Base-by-base conservation (phyloP, 37 sponge, comb jelly and placozoan genomes). In the Beroe forskalii region DNA sequence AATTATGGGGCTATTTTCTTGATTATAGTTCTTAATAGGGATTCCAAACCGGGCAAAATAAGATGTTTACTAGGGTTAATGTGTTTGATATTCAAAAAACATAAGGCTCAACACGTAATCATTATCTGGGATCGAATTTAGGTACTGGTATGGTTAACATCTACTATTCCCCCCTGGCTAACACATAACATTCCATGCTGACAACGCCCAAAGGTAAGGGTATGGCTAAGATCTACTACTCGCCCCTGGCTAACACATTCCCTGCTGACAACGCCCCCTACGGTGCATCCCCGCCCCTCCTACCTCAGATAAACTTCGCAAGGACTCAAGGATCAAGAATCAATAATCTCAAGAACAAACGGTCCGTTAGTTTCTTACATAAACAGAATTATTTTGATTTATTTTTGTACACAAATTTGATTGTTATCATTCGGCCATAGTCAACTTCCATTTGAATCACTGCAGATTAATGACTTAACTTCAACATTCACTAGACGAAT, bases 161-260 rank as follows among this genome's bases (percentile, higher is more conserved):
- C 12, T 80, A 80, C 86, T 80, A 80, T 24, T 80, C 86, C 30
- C 86, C 86, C 55, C 37, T 80, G 25, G 86, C 86, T 23, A 80
- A 80, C 55, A n/a, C n/a, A n/a, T n/a, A n/a, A 44, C 86, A 20
- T 80, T 80, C 48, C 86, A 43, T 1, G 28, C 86, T 22, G 40
- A 80, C 31, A 80, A 43, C 86, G 35, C 86, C n/a, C n/a, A n/a
- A n/a, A 64, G 86, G 86, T 38, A 25, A 22, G 0, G 86, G 86
- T 28, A 22, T 22, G 0, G 37, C 40, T 23, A 38, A 32, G 1
- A 23, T 80, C 12, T 80, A 80, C 86, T 80, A 80, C 48, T 80
- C 86, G 3, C 86, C 86, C 55, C 37, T 80, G 25, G 86, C 86
- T 23, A 80, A 80, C 55, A 44, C 86, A 20, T 80, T 80, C 48